Conservation (phyloP, 2,113 vertebrate genomes). For the Triplophysa rosa region DNA sequence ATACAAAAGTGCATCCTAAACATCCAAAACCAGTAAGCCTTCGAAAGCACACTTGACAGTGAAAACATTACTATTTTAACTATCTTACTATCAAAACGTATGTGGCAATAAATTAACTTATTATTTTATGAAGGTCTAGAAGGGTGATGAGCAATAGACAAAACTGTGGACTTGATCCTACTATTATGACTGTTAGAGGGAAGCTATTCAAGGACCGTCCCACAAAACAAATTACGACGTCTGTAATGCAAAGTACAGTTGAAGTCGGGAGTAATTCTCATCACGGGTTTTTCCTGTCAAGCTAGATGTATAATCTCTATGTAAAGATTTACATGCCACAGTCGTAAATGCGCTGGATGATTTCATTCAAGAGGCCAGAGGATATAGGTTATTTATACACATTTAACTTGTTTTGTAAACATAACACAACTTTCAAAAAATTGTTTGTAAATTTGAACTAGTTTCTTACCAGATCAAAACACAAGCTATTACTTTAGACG, state of each 20-base stretch:
- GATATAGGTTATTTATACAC: not conserved
- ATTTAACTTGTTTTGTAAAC: not conserved
- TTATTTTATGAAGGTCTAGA: too few relatives aligned
- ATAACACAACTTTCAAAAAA: not conserved
- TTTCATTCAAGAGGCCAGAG: not conserved
- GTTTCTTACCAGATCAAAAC: not conserved
- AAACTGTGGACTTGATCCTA: not conserved
- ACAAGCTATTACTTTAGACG: not conserved
- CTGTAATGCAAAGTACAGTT: not conserved
- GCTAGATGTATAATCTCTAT: not conserved
- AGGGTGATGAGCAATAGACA: not conserved
- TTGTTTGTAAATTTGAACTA: conserved; percentile 5
- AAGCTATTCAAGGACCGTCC: not conserved
- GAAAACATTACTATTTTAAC: too few relatives aligned
- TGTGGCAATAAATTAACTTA: too few relatives aligned
- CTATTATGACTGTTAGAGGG: not conserved
- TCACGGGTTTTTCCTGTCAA: conserved; percentile 49
- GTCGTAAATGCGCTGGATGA: not conserved
- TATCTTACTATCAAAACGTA: too few relatives aligned
- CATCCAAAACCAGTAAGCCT: not conserved
- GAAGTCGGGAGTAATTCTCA: not conserved
- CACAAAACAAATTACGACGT: not conserved
- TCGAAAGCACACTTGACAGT: too few relatives aligned
- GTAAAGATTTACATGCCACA: not conserved
- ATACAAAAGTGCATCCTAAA: not conserved